A percentile compares a stretch with the other conserved stretches of the same genome.
Conservation (phyloP, 2,797 vertebrate species). For the Labeo calbasu region DNA sequence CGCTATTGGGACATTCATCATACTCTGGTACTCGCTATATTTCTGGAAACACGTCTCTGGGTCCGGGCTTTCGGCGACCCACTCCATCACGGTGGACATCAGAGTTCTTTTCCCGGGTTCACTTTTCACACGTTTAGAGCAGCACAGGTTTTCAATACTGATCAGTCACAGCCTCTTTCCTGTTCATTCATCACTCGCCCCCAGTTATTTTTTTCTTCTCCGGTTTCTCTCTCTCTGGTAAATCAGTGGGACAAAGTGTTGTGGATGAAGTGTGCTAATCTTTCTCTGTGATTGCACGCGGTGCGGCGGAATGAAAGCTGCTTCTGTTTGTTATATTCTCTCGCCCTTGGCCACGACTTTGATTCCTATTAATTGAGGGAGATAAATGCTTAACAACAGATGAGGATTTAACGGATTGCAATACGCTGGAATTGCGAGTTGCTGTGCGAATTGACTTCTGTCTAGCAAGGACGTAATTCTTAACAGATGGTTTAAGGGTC, state of each 20-base stretch:
- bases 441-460: slow-evolving; percentile 29
- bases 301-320: slow-evolving; percentile 66
- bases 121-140: slow-evolving; percentile 73
- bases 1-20: slow-evolving; percentile 52
- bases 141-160: slow-evolving; percentile 73
- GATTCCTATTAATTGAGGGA: slow-evolving; percentile 70
- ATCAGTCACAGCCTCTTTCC: slow-evolving; percentile 74
- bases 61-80: slow-evolving; percentile 60
- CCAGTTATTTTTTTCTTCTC: slow-evolving; percentile 43
- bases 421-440: slow-evolving; percentile 5
- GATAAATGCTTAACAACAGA: slow-evolving; percentile 67
- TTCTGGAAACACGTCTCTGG: slow-evolving; percentile 61
- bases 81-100: slow-evolving; percentile 78
- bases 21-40: slow-evolving; percentile 63
- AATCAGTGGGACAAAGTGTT: slow-evolving; percentile 45
- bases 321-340: slow-evolving; percentile 66
- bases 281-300: slow-evolving; percentile 66
- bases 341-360: slow-evolving; percentile 65
- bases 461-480: slow-evolving; percentile 24
- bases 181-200: slow-evolving; percentile 75
- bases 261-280: slow-evolving; percentile 63
- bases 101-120: slow-evolving; percentile 74
- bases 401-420: slow-evolving; percentile 62
- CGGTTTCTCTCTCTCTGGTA: slow-evolving; percentile 43
- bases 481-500: slow-evolving; percentile 20